phyloP scores from a whole-genome alignment of 1,140 invertebrate genomes.

The Hetaerina americana region DNA sequence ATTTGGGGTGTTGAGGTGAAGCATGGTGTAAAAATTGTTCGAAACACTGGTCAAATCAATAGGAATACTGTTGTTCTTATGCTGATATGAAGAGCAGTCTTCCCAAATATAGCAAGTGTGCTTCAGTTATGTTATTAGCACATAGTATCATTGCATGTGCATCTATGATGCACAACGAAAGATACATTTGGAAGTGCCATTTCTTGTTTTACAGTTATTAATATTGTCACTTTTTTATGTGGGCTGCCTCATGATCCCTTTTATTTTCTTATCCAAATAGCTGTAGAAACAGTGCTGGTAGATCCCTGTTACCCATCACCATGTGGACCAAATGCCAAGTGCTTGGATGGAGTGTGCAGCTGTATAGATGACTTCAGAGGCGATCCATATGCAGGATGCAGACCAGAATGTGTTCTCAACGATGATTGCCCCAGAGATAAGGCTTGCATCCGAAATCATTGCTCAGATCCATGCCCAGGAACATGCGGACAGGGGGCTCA shows the following conservation, averaged over 20 bases:
- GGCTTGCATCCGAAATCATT: constrained; percentile 37
- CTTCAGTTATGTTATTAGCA: too few species aligned
- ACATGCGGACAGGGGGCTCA: constrained; percentile 51
- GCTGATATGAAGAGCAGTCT: too few species aligned
- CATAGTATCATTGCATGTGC: too few species aligned
- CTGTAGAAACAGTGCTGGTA: constrained; percentile 22
- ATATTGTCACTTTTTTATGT: too few species aligned
- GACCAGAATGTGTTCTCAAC: constrained; percentile 35
- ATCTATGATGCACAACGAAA: constrained; percentile 14
- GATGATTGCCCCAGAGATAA: constrained; percentile 31
- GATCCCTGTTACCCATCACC: constrained; percentile 37
- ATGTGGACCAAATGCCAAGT: constrained; percentile 47
- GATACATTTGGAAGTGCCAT: constrained; percentile 11
- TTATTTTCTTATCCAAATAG: too few species aligned
- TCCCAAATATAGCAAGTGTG: too few species aligned
- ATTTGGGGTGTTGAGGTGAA: too few species aligned
- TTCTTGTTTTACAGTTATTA: not conserved
- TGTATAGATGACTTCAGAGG: constrained; percentile 50
- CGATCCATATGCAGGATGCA: constrained; percentile 42
- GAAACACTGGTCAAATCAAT: too few species aligned
- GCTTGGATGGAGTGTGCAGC: constrained; percentile 37
- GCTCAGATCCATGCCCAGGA: constrained; percentile 35
- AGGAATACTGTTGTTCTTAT: too few species aligned
- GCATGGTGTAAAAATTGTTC: too few species aligned
- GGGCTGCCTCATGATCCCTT: too few species aligned